Evolutionary conservation across 2,888 invertebrate genomes (phyloP), one percentile per base, ranked within the genome.

Genomic region (Bursaphelenchus okinawaensis): DNA sequence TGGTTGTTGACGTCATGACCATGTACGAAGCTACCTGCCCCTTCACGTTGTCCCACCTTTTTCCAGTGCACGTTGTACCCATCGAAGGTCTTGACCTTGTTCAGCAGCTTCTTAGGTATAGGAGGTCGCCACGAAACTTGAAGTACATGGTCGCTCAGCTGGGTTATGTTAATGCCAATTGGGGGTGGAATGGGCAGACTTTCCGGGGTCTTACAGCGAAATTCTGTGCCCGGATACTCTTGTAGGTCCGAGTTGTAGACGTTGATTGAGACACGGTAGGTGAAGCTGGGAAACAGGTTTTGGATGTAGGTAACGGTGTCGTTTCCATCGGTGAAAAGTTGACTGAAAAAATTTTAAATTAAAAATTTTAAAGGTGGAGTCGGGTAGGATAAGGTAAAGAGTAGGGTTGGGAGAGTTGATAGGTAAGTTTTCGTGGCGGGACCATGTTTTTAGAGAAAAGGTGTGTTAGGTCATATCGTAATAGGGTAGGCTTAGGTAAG

Each of bases 211-310:
- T 27, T 8, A 55, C 68, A 68, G 16, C n/a, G 7, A 56, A 68
- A 68, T 26, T 52, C 63, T 1, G 57, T 19, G 40, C 68, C 68
- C n/a, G 55, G 64, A 24, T 59, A 63, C 8, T 9, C 55, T 19
- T 66, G 57, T 16, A 60, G 64, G 4, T 54, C 12, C 7, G 55
- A 9, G 61, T 60, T 67, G 26, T 24, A 52, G 16, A 64, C 22
- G 50, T 69, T 57, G 52, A 68, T 59, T 63, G 58, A 65, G 12
- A 68, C 52, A 16, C 52, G 26, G 58, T 68, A 68, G n/a, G 69
- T 67, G 16, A 57, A 24, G 26, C 54, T 27, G 16, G 68, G 68
- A 26, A 63, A 50, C 12, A 68, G 68, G 19, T 56, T 62, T 0
- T 60, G 68, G 2, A 68, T 29, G 19, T 68, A 67, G 23, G 28